Conservation (phyloP, 2,888 invertebrate genomes). For the Furcula furcula region DNA sequence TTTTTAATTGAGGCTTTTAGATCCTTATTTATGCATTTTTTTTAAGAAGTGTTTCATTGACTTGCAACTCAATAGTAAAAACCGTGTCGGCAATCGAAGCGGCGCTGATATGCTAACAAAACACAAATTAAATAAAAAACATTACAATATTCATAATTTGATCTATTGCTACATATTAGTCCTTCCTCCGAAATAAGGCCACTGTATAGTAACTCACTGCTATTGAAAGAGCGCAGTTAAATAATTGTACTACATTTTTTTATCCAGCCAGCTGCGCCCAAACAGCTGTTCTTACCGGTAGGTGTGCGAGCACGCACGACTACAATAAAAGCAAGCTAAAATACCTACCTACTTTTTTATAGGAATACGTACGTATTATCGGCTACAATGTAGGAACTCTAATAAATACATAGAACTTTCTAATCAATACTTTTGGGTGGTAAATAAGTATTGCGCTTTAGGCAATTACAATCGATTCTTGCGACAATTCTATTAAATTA, state of each 20-base stretch:
- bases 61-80: too few relatives aligned
- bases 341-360: neutral
- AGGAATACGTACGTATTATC: neutral
- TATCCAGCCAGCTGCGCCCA: conserved; percentile 70
- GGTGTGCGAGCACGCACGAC: conserved; percentile 19
- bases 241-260: conserved; percentile 74
- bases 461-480: neutral
- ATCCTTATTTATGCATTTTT: too few relatives aligned
- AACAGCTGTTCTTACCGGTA: conserved; percentile 78
- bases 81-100: too few relatives aligned
- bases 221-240: conserved; percentile 64
- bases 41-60: too few relatives aligned
- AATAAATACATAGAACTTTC: neutral
- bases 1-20: too few relatives aligned
- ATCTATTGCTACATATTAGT: too few relatives aligned
- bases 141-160: too few relatives aligned
- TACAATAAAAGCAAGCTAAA: neutral
- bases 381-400: neutral
- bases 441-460: neutral
- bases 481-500: neutral
- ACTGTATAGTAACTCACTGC: conserved; percentile 38
- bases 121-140: too few relatives aligned
- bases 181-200: conserved; percentile 41
- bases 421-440: conserved; percentile 1
- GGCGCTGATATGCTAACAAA: too few relatives aligned